Conservation (phyloP, 2,888 invertebrate species). For the Desoria tigrina region DNA sequence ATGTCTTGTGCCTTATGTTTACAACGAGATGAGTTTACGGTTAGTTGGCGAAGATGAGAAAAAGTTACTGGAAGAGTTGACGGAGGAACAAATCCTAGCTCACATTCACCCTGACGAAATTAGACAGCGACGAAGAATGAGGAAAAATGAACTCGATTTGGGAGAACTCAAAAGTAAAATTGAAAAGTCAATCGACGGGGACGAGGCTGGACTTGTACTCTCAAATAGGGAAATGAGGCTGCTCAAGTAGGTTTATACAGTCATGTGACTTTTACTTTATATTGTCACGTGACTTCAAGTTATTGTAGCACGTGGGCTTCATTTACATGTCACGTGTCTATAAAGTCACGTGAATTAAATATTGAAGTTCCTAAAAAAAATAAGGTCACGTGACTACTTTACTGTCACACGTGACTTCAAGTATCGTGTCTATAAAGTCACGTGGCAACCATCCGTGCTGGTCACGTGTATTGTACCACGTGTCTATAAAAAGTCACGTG, state of each 20-base stretch:
- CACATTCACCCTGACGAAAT: constrained; percentile 83
- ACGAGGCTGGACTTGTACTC: constrained; percentile 70
- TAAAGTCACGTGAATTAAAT: too few relatives aligned
- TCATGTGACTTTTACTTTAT: constrained; percentile 18
- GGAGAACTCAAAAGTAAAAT: constrained; percentile 80
- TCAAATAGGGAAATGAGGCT: constrained; percentile 89
- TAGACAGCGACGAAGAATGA: constrained; percentile 80
- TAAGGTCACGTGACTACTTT: too few relatives aligned
- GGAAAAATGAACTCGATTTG: constrained; percentile 88
- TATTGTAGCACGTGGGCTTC: too few relatives aligned
- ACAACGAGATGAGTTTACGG: background rate
- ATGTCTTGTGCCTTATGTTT: constrained; percentile 64
- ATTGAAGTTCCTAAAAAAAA: too few relatives aligned
- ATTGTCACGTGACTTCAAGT: background rate
- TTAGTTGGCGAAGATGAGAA: constrained; percentile 67
- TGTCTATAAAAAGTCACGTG: constrained; percentile 6
- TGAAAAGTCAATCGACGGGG: constrained; percentile 58
- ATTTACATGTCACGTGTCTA: too few relatives aligned
- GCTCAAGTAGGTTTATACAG: constrained; percentile 62
- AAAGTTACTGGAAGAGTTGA: constrained; percentile 75
- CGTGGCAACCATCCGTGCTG: too few relatives aligned
- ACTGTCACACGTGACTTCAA: too few relatives aligned
- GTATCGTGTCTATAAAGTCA: too few relatives aligned
- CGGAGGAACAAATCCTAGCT: constrained; percentile 81
- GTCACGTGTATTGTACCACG: constrained; percentile 14